A percentile compares a stretch with the other conserved stretches of the same genome.
phyloP scores from a whole-genome alignment of 2,797 vertebrate species.

The Okamejei kenojei region DNA sequence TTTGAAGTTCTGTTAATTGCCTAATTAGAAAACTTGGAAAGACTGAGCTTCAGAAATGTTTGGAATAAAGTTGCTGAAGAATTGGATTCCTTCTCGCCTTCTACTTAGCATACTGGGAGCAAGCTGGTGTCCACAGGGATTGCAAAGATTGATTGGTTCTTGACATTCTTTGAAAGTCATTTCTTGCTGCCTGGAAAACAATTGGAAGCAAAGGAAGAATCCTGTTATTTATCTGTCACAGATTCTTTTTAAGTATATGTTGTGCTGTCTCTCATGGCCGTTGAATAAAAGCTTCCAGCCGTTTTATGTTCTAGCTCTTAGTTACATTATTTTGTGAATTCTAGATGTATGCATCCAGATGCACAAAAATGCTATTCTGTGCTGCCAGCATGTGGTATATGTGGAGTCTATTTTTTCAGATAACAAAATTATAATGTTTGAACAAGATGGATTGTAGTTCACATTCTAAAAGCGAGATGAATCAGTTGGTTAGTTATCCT shows the following conservation, averaged over 20 bases:
- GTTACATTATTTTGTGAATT: slow-evolving; percentile 5
- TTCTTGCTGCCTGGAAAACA: background rate
- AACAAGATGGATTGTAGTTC: background rate
- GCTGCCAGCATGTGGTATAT: background rate
- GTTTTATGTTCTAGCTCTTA: background rate
- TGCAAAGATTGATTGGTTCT: slow-evolving; percentile 5
- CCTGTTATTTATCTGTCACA: background rate
- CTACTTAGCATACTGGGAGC: slow-evolving; percentile 15
- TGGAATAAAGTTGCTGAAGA: slow-evolving; percentile 30
- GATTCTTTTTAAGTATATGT: background rate
- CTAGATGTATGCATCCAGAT: background rate
- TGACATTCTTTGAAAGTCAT: slow-evolving; percentile 20
- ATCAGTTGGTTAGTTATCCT: background rate
- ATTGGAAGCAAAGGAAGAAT: background rate
- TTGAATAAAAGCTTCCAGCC: background rate
- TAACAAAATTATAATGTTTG: background rate
- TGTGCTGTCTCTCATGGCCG: background rate
- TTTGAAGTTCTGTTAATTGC: slow-evolving; percentile 22
- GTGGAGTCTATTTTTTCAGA: background rate
- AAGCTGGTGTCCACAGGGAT: background rate
- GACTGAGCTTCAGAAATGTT: background rate
- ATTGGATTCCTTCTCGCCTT: background rate
- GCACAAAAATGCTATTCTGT: background rate
- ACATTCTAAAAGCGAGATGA: background rate
- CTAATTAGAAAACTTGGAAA: slow-evolving; percentile 10